Base-by-base conservation (phyloP, 2,888 invertebrate species). In the Horisme vitalbata region DNA sequence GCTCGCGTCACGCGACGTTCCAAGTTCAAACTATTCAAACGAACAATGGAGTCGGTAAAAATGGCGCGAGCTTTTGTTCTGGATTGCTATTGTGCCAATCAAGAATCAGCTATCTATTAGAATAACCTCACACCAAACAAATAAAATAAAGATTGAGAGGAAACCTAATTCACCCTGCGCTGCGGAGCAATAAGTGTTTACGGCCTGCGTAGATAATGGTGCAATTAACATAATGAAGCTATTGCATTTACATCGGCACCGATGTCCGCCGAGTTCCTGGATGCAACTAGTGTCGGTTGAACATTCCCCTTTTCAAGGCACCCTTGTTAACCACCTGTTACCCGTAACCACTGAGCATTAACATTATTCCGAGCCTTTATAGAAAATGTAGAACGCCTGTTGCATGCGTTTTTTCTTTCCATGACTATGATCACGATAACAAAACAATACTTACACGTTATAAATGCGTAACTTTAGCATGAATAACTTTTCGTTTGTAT, bases 31-130 rank as follows among this genome's bases (percentile, higher is more conserved):
- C 71, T 69, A 85, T 83, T 87, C 85, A 82, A 83, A 75, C 71
- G 69, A 85, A 88, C 85, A 86, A 87, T 86, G 70, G 79, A 59
- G 65, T 57, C 72, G 63, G 80, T 79, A 74, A 81, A 86, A 83
- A 87, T 83, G 85, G 85, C 74, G 71, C 75, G 81, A 85, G 85
- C 85, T 86, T 87, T 87, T 85, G 84, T 86, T 86, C 75, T 72
- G 66, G 58, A 52, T 61, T 55, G 70, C 79, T 68, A 84, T 86
- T 85, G 84, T 84, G 66, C 55, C 59, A 18, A 45, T 57, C 59
- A 52, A 60, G 57, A 65, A 65, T 60, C 62, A 62, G 58, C 51
- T 46, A 39, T 52, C 45, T 55, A 50, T 39, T 33, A n/a, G 36
- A 50, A 52, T 61, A 56, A 55, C 54, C 61, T 28, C 23, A 26